These are phyloP conservation scores for Nycticebus coucang DNA, from an alignment of 2,113 vertebrate species.

Conservation along the genomic window DNA sequence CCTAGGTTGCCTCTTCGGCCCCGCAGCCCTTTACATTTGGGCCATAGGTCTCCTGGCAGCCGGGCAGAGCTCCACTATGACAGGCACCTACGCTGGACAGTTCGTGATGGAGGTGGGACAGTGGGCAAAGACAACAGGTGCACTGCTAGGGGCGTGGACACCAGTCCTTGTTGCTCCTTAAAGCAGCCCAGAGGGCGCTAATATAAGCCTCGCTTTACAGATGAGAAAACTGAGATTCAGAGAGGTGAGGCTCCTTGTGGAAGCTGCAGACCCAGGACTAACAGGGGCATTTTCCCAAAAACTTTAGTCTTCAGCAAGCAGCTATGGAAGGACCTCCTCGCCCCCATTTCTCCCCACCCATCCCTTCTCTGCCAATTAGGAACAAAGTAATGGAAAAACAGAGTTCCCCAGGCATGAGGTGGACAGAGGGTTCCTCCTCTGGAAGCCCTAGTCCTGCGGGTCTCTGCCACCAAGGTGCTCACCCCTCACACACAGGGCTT, in stretches of 20 bases:
- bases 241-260: not conserved
- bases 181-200: not conserved
- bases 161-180: not conserved
- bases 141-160: not conserved
- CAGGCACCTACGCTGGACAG: conserved; percentile 88
- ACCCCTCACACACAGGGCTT: conserved; percentile 81
- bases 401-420: not conserved
- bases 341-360: not conserved
- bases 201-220: not conserved
- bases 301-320: not conserved
- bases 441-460: not conserved
- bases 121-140: not conserved
- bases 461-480: not conserved
- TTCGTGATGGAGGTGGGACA: conserved; percentile 89
- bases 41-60: conserved; percentile 87
- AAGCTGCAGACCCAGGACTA: not conserved
- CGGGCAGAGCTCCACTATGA: conserved; percentile 90
- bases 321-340: not conserved
- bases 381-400: not conserved
- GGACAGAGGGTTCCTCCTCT: not conserved
- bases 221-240: conserved; percentile 6
- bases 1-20: conserved; percentile 87
- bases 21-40: conserved; percentile 87
- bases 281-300: not conserved
- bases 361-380: not conserved